Percentiles rank a stretch among this genome's conserved stretches.
Conservation (phyloP, 2,888 invertebrate species). For the Eilema sororculum region DNA sequence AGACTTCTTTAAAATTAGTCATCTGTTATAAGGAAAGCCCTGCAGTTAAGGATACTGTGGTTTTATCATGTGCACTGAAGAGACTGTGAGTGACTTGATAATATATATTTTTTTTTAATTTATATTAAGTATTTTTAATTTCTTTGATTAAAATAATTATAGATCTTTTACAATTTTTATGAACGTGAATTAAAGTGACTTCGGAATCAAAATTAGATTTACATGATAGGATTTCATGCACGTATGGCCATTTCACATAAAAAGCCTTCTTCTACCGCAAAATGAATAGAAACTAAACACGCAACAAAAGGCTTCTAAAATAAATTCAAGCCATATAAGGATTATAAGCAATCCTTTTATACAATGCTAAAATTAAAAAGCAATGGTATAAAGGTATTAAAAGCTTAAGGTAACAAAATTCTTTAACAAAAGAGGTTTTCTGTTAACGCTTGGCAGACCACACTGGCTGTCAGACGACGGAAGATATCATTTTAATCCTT, state of each 20-base stretch:
- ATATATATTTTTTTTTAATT: background rate
- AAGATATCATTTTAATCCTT: conserved; percentile 87
- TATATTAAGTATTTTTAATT: no score
- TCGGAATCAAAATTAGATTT: background rate
- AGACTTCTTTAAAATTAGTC: conserved; percentile 55
- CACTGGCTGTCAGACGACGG: conserved; percentile 84
- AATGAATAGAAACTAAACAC: conserved; percentile 66
- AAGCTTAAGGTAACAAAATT: conserved; percentile 84
- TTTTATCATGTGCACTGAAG: conserved; percentile 9
- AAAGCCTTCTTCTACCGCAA: conserved; percentile 60
- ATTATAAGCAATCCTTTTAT: conserved; percentile 84
- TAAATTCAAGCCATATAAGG: conserved; percentile 74
- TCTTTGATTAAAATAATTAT: no score
- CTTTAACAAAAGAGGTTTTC: conserved; percentile 79
- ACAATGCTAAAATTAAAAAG: conserved; percentile 84
- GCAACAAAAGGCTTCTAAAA: conserved; percentile 69
- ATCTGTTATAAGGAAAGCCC: conserved; percentile 40
- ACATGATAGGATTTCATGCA: no score
- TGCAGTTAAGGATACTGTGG: conserved; percentile 43
- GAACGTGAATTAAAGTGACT: background rate
- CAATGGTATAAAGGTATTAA: conserved; percentile 85
- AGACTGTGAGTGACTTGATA: background rate
- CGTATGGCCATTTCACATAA: conserved; percentile 42
- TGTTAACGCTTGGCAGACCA: conserved; percentile 84
- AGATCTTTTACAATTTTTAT: background rate